Percentiles rank a stretch among this genome's conserved stretches.
These are phyloP conservation scores for Pseudomyrmex concolor DNA, from an alignment of 1,140 invertebrate genomes.

Conservation along the genomic window DNA sequence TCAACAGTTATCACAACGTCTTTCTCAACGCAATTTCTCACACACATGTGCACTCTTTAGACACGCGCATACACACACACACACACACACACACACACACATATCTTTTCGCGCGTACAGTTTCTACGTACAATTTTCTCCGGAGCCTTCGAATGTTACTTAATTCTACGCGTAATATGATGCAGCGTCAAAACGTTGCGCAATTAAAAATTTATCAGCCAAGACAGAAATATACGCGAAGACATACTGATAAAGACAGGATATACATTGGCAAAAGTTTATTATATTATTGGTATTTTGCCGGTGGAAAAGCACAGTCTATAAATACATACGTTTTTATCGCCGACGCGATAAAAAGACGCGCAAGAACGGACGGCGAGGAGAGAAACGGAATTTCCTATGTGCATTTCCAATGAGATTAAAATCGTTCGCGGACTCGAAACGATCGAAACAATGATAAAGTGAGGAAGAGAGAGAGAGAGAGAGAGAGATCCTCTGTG, in stretches of 20 bases:
- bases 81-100: too few species aligned
- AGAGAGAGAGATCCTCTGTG: too few species aligned
- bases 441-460: conserved; percentile 46
- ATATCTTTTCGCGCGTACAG: neutral
- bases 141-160: neutral
- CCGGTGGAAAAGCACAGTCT: neutral
- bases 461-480: neutral
- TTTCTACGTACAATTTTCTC: neutral
- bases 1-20: conserved; percentile 63
- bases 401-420: conserved; percentile 49
- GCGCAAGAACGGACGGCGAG: neutral
- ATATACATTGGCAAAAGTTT: too few species aligned
- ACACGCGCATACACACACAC: neutral
- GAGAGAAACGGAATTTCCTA: conserved; percentile 6
- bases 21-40: conserved; percentile 70
- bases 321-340: neutral
- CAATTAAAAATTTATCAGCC: neutral
- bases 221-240: too few species aligned
- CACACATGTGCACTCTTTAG: conserved; percentile 22
- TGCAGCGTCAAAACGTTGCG: neutral
- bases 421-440: conserved; percentile 23
- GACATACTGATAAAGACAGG: too few species aligned
- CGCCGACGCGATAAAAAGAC: neutral
- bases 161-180: neutral
- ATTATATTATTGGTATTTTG: neutral